phyloP scores from a whole-genome alignment of 2,888 invertebrate species.

The Papilio elwesi region DNA sequence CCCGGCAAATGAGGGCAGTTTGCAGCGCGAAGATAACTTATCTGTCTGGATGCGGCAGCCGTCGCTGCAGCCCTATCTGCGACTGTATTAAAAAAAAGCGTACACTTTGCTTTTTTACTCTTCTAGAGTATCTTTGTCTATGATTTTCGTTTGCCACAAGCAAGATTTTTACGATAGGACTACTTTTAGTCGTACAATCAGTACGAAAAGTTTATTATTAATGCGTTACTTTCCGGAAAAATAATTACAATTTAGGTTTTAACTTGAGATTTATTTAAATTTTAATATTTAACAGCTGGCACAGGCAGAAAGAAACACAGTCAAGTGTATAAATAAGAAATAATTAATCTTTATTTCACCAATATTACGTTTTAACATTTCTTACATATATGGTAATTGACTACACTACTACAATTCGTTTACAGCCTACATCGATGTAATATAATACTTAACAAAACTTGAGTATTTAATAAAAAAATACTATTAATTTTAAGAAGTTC shows the following conservation, averaged over 20 bases:
- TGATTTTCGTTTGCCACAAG: slow-evolving; percentile 2
- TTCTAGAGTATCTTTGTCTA: slow-evolving; percentile 8
- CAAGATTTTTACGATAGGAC: not conserved
- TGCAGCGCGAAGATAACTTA: slow-evolving; percentile 31
- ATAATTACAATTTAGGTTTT: too few species aligned
- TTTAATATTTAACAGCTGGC: too few species aligned
- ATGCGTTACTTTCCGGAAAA: too few species aligned
- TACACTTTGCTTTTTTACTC: not conserved
- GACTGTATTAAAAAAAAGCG: slow-evolving; percentile 17
- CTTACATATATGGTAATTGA: too few species aligned
- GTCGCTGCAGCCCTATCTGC: slow-evolving; percentile 1
- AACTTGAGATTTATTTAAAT: too few species aligned
- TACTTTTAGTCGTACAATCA: not conserved
- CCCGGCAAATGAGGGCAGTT: slow-evolving; percentile 39
- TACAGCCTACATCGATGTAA: too few species aligned
- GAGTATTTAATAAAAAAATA: slow-evolving; percentile 38
- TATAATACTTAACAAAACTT: not conserved
- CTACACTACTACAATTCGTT: too few species aligned
- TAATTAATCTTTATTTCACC: too few species aligned
- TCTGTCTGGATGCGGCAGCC: slow-evolving; percentile 26
- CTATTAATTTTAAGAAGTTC: slow-evolving; percentile 49
- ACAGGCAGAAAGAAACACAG: too few species aligned
- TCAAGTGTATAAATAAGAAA: too few species aligned
- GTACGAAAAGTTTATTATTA: too few species aligned
- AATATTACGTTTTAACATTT: too few species aligned